Evolutionary conservation across 2,113 vertebrate species (phyloP), one percentile per base, ranked within the genome.

Genomic region (Merops nubicus): DNA sequence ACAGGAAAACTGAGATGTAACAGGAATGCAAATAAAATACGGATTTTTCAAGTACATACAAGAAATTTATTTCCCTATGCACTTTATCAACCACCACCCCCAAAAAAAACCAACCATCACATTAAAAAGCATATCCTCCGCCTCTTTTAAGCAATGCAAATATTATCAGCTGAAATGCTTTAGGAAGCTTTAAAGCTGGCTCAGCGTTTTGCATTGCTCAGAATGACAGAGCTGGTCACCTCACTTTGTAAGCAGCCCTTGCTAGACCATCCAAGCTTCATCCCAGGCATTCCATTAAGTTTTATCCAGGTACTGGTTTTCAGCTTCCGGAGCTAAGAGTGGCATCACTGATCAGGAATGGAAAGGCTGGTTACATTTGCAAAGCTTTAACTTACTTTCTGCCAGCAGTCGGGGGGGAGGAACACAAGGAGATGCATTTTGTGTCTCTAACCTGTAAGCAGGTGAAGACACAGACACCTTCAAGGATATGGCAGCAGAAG

Each of bases 341-440:
- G 19, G 34, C 15, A 29, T 25, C 5, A 0, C 9, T 40, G 54
- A 33, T 2, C 28, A 26, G 12, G 28, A 92, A 60, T 5, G 26
- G 36, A 65, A 45, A 16, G 0, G 0, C 3, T 31, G 11, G 50
- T 26, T 53, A 3, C 20, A 43, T 6, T 40, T 64, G 40, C n/a
- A 82, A 70, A 81, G 57, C 20, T 74, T 62, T 26, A 34, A 19
- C 11, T 33, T 17, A 9, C 33, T n/a, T 57, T 81, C 60, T 68
- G 56, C 42, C 47, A 72, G 50, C 33, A 51, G 47, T 6, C 43
- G 48, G 43, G 56, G 42, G 36, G 36, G 23, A 53, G 17, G 34
- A 33, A 25, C 1, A 9, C 0, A 1, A 83, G n/a, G 9, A 33
- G 50, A 40, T n/a, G 36, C 0, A 0, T 62, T 67, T 33, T 45